Evolutionary conservation across 1,140 invertebrate species (phyloP), one percentile per base, ranked within the genome.

Genomic region (Cylas formicarius): DNA sequence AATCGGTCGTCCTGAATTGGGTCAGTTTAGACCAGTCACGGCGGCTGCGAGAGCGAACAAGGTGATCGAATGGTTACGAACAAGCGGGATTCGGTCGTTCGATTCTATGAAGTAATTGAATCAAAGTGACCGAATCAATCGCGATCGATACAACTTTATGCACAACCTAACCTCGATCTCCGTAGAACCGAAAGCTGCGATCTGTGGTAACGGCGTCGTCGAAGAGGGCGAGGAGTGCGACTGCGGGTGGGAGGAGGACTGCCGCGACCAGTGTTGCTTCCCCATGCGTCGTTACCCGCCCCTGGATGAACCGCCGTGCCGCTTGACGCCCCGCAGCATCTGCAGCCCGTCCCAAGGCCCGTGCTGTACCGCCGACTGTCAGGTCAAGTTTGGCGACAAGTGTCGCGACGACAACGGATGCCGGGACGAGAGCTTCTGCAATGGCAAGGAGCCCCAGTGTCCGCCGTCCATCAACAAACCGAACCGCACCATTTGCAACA

Each of bases 201-300:
- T 94, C 57, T 99, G 96, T 72, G 95, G 96, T 7, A 98, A 99
- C 66, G 90, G 91, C 14, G 92, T 97, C 3, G 90, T 94, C 3
- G 95, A 99, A 66, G 81, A 82, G 13, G 92, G 85, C 3, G 95
- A 99, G 69, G 84, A 98, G 62, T 99, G 95, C 67, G 96, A 99
- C 68, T 99, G 95, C 68, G 96, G 96, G 17, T 99, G 93, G 86
- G 89, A 92, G 57, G 86, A 90, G 60, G 88, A 91, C 60, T 97
- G 94, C 67, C 81, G 84, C 39, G 90, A 97, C 59, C 75, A 78
- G 11, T 99, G 96, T 63, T 99, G 96, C 64, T 86, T 85, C 59
- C 92, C 93, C 13, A 90, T 92, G 73, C 76, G 84, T 26, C 77
- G 80, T 31, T 81, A 87, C 52, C 81, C 84, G 3, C 72, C 77